Evolutionary conservation across 2,888 invertebrate species (phyloP).

Genomic region (Crepidodera aurea): DNA sequence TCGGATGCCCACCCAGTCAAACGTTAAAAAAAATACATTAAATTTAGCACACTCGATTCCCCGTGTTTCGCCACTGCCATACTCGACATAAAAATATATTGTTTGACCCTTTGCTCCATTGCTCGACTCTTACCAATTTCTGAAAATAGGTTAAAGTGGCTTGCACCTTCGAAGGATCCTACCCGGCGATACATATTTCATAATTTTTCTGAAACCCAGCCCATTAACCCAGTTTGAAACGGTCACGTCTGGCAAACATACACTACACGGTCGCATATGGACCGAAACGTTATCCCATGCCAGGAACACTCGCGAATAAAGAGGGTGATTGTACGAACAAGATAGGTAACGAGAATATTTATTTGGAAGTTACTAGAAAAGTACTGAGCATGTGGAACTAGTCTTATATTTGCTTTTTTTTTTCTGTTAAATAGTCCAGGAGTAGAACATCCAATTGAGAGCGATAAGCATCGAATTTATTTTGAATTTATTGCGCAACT

Average conservation of each 20-base stretch:
- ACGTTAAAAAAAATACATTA: too few relatives aligned
- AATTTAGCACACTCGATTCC: too few relatives aligned
- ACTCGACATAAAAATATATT: constrained; percentile 23
- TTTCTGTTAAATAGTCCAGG: too few relatives aligned
- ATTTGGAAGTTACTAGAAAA: too few relatives aligned
- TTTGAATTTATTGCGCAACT: too few relatives aligned
- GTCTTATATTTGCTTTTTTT: too few relatives aligned
- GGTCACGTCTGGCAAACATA: constrained; percentile 47
- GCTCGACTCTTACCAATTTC: constrained; percentile 28
- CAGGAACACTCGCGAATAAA: constrained; percentile 40
- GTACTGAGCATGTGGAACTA: too few relatives aligned
- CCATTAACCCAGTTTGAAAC: constrained; percentile 44
- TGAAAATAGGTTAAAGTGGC: constrained; percentile 30
- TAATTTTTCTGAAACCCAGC: constrained; percentile 37
- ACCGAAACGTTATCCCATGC: constrained; percentile 20
- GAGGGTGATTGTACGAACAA: constrained; percentile 8
- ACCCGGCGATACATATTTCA: constrained; percentile 36
- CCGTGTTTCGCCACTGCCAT: constrained; percentile 5
- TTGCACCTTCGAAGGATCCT: constrained; percentile 32
- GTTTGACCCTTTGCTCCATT: constrained; percentile 22
- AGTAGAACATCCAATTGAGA: too few relatives aligned
- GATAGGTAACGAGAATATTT: too few relatives aligned
- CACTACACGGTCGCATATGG: constrained; percentile 43
- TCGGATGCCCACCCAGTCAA: too few relatives aligned
- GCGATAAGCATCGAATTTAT: too few relatives aligned